These are phyloP conservation scores for Potorous gilbertii DNA, from an alignment of 2,797 vertebrate species.

Conservation along the genomic window DNA sequence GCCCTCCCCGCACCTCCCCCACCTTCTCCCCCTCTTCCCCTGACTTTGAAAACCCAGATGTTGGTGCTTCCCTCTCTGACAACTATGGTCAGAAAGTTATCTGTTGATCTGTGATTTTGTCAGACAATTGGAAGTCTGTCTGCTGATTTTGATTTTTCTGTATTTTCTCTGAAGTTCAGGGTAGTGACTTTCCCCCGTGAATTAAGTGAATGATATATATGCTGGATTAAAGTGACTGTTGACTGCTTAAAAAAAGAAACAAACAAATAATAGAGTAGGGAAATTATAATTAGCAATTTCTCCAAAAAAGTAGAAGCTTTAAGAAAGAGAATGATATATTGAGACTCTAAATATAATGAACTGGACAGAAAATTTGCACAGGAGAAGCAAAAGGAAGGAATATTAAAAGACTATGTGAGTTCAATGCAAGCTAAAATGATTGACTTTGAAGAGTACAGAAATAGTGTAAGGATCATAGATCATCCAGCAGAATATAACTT, in stretches of 20 bases:
- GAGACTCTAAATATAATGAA: neutral
- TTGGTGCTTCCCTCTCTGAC: no score
- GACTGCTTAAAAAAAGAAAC: neutral
- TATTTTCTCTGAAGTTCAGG: no score
- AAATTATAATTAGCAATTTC: neutral
- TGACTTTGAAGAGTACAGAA: neutral
- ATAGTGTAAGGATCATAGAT: neutral
- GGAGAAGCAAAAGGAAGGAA: neutral
- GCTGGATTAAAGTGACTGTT: no score
- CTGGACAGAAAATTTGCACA: neutral
- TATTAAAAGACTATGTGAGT: neutral
- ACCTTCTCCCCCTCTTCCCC: no score
- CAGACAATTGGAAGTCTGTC: no score
- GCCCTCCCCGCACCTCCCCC: no score
- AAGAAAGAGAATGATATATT: neutral
- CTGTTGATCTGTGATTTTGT: no score
- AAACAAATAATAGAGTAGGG: neutral
- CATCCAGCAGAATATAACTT: neutral
- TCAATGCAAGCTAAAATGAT: neutral
- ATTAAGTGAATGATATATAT: no score
- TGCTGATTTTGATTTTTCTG: no score
- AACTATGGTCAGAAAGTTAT: no score
- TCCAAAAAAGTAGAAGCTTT: neutral
- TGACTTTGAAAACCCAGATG: no score
- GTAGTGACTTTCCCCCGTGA: no score